A percentile compares a stretch with the other conserved stretches of the same genome.
These are phyloP conservation scores for Scaptomyza reducta DNA, from an alignment of 2,888 invertebrate genomes.

Conservation along the genomic window DNA sequence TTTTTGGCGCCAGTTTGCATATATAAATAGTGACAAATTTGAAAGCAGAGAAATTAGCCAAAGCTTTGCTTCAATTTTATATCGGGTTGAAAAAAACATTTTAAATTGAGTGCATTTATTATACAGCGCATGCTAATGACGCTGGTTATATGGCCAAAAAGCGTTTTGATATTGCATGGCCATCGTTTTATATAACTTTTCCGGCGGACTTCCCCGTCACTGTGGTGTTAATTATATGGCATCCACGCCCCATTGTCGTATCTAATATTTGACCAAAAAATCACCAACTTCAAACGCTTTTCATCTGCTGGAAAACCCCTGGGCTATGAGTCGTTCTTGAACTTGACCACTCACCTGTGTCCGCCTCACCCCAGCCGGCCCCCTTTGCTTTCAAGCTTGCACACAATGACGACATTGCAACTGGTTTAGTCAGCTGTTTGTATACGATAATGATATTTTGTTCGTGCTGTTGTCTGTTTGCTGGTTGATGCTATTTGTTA, in stretches of 20 bases:
- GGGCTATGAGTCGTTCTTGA: conserved; percentile 40
- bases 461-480: conserved; percentile 2
- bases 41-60: conserved; percentile 46
- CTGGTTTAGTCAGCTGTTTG: conserved; percentile 38
- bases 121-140: conserved; percentile 20
- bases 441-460: conserved; percentile 18
- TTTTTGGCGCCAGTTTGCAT: conserved; percentile 36
- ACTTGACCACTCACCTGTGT: conserved; percentile 15
- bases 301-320: conserved; percentile 55
- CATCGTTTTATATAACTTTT: conserved; percentile 25
- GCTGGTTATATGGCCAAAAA: conserved; percentile 16
- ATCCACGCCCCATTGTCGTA: conserved; percentile 6
- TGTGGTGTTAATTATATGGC: conserved; percentile 31
- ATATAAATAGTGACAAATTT: conserved; percentile 33
- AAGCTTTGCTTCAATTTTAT: conserved; percentile 31
- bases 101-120: conserved; percentile 31
- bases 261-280: conserved; percentile 32
- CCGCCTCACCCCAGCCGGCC: neutral
- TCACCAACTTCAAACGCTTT: conserved; percentile 27
- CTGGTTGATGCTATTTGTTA: conserved; percentile 17
- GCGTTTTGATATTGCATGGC: neutral
- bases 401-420: conserved; percentile 61
- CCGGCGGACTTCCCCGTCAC: conserved; percentile 49
- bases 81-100: conserved; percentile 33
- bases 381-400: neutral